Percentiles rank a stretch among this genome's conserved stretches.
Evolutionary conservation across 2,797 vertebrate species (phyloP).

Genomic region (Argentina silus): DNA sequence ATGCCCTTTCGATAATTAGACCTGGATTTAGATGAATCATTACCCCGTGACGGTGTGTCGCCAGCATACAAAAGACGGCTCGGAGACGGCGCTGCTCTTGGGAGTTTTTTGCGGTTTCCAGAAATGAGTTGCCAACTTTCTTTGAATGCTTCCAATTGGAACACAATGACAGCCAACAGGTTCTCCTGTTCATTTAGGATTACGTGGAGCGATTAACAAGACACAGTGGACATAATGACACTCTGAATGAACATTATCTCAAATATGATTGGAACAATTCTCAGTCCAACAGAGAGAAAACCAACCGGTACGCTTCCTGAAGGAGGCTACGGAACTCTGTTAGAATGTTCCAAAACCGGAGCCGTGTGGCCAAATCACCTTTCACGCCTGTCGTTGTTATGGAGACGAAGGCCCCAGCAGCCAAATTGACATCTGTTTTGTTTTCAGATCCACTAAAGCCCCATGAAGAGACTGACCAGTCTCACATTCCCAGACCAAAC

Average conservation of each 20-base stretch:
- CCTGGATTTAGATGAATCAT: slow-evolving; percentile 52
- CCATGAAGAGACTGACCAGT: slow-evolving; percentile 51
- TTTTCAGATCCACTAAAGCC: slow-evolving; percentile 32
- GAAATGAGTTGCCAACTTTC: background rate
- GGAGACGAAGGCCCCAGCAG: background rate
- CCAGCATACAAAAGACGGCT: slow-evolving; percentile 30
- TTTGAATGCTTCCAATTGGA: background rate
- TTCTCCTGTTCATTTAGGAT: no score
- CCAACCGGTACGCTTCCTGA: no score
- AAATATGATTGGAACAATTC: background rate
- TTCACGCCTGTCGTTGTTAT: background rate
- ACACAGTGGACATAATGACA: no score
- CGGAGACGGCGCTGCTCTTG: background rate
- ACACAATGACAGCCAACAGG: background rate
- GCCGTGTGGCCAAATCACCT: background rate
- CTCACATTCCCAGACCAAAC: slow-evolving; percentile 10
- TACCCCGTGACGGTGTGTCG: slow-evolving; percentile 36
- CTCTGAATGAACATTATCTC: no score
- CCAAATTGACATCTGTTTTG: slow-evolving; percentile 30
- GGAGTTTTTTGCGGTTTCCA: background rate
- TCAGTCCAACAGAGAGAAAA: background rate
- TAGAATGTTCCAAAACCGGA: background rate
- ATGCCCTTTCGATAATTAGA: slow-evolving; percentile 64
- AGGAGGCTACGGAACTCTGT: background rate
- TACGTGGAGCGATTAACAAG: no score